Evolutionary conservation across 2,113 vertebrate species (phyloP).

Genomic region (Egretta garzetta): DNA sequence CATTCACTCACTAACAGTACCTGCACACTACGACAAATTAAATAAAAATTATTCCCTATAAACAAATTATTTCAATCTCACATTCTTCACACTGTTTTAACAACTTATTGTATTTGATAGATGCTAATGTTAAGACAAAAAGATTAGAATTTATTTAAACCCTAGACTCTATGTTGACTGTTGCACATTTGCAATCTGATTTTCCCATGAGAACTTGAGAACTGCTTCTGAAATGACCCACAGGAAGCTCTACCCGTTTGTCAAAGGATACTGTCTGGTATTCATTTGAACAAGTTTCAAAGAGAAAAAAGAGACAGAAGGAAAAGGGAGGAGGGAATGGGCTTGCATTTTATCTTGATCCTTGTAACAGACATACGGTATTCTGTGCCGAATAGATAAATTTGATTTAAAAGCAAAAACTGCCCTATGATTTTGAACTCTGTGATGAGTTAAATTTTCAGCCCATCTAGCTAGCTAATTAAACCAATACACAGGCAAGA

Average conservation of each 20-base stretch:
- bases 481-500: neutral
- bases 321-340: neutral
- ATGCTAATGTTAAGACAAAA: neutral
- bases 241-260: neutral
- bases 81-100: neutral
- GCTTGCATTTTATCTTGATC: neutral
- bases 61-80: neutral
- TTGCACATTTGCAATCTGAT: neutral
- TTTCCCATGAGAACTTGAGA: constrained; percentile 8
- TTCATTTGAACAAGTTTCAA: neutral
- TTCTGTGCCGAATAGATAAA: neutral
- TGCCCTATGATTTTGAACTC: neutral
- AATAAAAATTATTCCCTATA: neutral
- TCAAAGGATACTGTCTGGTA: neutral
- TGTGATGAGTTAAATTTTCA: neutral
- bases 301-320: neutral
- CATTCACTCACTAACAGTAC: neutral
- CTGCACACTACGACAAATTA: neutral
- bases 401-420: neutral
- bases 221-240: neutral
- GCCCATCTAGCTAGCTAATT: neutral
- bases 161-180: neutral
- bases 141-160: neutral
- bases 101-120: neutral
- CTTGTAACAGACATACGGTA: neutral